Evolutionary conservation across 1,140 invertebrate genomes (phyloP), one percentile per base, ranked within the genome.

Genomic region (Homarus americanus): DNA sequence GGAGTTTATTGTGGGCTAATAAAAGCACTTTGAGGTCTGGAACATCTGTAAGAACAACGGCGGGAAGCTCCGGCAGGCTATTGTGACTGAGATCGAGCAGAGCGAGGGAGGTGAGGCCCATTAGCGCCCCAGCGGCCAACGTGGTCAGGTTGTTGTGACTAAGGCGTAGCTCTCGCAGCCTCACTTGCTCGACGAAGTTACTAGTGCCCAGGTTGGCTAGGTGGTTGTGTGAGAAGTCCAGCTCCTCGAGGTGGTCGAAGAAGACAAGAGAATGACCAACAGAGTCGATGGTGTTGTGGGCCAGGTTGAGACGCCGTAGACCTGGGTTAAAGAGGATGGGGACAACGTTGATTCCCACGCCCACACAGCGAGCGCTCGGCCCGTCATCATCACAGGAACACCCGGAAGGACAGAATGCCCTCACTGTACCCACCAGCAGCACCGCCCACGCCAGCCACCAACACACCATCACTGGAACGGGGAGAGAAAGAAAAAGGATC

Each of bases 321-420:
- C 96, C 96, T 28, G 96, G 96, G 94, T 98, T 98, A 92, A 98
- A 95, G 93, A 97, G 97, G 90, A 97, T 97, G 49, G 97, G 97
- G 53, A 98, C 96, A 92, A 97, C 96, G 94, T 97, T 97, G 75
- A 98, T 95, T 75, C 95, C 95, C 24, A 97, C 97, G 92, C 96
- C 96, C 87, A 96, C 96, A 94, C 97, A 98, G 79, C 96, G 95
- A 2, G 96, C 96, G n/a, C 95, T 95, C 72, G 97, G 95, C 40
- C 96, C 94, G 44, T 97, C 96, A 94, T 98, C 97, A 95, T 97
- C 96, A 95, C 97, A 98, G 73, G 95, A 95, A 94, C 97, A 98
- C 92, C 96, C 95, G 32, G 96, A 95, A n/a, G 97, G 97, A 94
- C 97, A 98, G 63, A 97, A 95, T 76, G 96, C 96, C 44, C 53